Percentiles rank a stretch among this genome's conserved stretches.
Evolutionary conservation across 2,888 invertebrate genomes (phyloP).

Genomic region (Conistra vaccinii): DNA sequence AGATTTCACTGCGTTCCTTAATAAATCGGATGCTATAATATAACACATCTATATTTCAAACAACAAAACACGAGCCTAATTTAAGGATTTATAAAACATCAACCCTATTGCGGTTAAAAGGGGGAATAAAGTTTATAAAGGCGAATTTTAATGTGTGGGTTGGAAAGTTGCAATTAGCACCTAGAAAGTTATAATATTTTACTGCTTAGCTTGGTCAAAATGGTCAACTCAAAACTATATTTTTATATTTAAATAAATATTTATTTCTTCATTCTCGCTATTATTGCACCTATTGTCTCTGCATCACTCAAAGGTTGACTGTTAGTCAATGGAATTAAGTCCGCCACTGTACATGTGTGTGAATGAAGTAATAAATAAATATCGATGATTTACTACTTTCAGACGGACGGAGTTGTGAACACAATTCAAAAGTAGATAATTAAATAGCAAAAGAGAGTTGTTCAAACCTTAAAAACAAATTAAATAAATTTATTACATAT

Average conservation of each 20-base stretch:
- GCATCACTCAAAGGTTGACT: too few relatives aligned
- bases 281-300: too few relatives aligned
- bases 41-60: neutral
- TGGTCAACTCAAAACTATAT: too few relatives aligned
- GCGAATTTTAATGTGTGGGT: neutral
- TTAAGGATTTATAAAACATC: neutral
- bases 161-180: neutral
- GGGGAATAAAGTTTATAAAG: neutral
- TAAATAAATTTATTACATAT: too few relatives aligned
- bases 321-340: too few relatives aligned
- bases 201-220: neutral
- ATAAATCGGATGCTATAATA: neutral
- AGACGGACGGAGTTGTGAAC: neutral
- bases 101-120: neutral
- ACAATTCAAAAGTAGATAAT: neutral
- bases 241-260: too few relatives aligned
- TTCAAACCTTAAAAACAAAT: neutral
- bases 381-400: too few relatives aligned
- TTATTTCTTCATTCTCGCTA: too few relatives aligned
- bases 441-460: neutral
- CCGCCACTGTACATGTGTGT: too few relatives aligned
- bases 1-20: neutral
- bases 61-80: neutral
- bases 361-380: too few relatives aligned
- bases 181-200: neutral